These are phyloP conservation scores for Nixonia krombeini DNA, from an alignment of 1,140 invertebrate genomes.

Conservation along the genomic window DNA sequence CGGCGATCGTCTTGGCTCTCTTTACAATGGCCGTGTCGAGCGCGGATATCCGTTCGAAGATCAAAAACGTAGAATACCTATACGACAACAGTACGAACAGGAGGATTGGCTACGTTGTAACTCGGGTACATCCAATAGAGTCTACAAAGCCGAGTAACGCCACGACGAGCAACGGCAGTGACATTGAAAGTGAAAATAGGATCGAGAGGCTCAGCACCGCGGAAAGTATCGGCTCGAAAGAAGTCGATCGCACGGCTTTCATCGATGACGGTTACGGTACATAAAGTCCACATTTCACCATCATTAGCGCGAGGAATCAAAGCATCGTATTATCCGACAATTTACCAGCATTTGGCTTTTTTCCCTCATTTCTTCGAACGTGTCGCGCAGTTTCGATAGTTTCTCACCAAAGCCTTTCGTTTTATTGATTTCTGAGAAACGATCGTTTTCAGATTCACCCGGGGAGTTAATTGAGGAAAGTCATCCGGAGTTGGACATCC, in stretches of 20 bases:
- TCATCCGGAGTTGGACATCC: constrained; percentile 22
- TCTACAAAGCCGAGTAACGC: constrained; percentile 11
- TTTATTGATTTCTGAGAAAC: too few relatives aligned
- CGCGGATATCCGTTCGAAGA: constrained; percentile 18
- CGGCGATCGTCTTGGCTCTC: constrained; percentile 38
- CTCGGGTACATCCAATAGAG: constrained; percentile 44
- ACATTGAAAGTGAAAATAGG: constrained; percentile 43
- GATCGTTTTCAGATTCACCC: constrained; percentile 15
- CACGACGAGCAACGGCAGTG: constrained; percentile 31
- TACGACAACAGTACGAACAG: constrained; percentile 35
- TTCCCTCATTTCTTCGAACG: too few relatives aligned
- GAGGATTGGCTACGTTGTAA: constrained; percentile 50
- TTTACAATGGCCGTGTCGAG: constrained; percentile 21
- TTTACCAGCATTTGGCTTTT: too few relatives aligned
- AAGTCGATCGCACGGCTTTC: constrained; percentile 47
- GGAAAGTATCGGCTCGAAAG: constrained; percentile 37
- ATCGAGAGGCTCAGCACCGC: constrained; percentile 33
- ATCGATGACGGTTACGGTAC: constrained; percentile 46
- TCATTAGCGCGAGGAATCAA: constrained; percentile 17
- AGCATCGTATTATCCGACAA: constrained; percentile 15
- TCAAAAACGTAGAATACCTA: constrained; percentile 44
- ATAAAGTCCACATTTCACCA: constrained; percentile 36
- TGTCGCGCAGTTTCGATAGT: too few relatives aligned
- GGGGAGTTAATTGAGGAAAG: constrained; percentile 10
- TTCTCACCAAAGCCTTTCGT: too few relatives aligned